phyloP scores from a whole-genome alignment of 2,113 vertebrate genomes.

The Megaceryle maxima region DNA sequence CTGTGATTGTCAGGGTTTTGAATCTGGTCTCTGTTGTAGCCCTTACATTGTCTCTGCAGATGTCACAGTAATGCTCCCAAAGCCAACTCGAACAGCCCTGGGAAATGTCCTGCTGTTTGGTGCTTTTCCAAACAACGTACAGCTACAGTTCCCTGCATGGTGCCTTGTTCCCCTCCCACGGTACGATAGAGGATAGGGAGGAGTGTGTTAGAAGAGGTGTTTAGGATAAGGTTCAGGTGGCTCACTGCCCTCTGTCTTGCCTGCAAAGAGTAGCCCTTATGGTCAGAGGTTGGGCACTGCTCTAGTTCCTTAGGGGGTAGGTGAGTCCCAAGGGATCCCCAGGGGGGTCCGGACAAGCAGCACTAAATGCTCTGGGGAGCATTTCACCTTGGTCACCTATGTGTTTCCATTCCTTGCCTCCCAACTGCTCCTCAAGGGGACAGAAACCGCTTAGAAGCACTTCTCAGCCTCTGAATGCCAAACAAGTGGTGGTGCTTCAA shows the following conservation, averaged over 20 bases:
- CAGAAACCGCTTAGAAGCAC: background rate
- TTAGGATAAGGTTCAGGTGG: background rate
- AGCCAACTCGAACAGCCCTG: background rate
- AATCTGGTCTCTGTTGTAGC: background rate
- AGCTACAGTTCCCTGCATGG: fast-evolving
- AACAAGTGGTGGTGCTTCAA: background rate
- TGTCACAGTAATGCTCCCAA: background rate
- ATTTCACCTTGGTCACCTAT: background rate
- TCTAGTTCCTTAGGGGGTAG: background rate
- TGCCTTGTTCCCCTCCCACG: background rate
- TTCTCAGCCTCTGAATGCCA: background rate
- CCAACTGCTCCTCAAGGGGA: background rate
- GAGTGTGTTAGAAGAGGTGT: background rate
- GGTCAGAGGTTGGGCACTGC: background rate
- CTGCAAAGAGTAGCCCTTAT: background rate
- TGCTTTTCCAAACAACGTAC: background rate
- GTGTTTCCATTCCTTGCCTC: background rate
- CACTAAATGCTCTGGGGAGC: background rate
- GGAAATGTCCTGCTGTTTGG: background rate
- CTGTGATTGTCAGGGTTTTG: background rate
- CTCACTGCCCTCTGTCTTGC: background rate
- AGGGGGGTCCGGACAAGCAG: background rate
- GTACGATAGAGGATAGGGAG: background rate
- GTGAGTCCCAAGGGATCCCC: background rate
- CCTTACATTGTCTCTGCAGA: background rate